Base-by-base conservation (phyloP, 2,113 vertebrate genomes). In the Petroica traversi region DNA sequence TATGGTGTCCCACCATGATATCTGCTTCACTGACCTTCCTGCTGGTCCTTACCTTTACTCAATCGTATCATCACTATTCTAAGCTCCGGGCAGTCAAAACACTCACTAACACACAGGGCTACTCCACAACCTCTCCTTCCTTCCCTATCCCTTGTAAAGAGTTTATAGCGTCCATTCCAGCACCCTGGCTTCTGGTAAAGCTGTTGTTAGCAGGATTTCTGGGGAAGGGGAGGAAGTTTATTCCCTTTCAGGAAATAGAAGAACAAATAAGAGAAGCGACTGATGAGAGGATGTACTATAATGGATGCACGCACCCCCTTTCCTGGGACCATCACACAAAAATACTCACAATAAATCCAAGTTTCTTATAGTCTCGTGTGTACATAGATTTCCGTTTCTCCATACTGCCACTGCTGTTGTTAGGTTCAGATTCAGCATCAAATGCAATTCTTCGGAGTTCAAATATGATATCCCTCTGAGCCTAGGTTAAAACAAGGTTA, bases 381-480 rank as follows among this genome's bases (percentile, higher is more conserved):
- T 99, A 99, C 99, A 99, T 99, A 85, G 99, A 99, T 96, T 99
- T 99, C 97, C 99, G 98, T 64, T 99, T 99, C 97, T 99, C 99
- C 59, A 99, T 99, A 92, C 99, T 99, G 96, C 99, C 99, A 22
- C 99, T 98, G 14, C 98, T 98, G 97, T 98, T 99, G 96, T 98
- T 99, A 14, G 99, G 98, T 77, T 99, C 99, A 8, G 98, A 98
- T 84, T 99, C 99, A 0, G 99, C 98, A 89, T 99, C 99, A 52
- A 99, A 99, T 14, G 99, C 99, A 61, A 99, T 99, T 96, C 99
- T 98, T 88, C 99, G 98, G 78, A 99, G 98, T 93, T 99, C 99
- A 95, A 99, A 99, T 95, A 99, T 99, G 97, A 99, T 99, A 97
- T 99, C 99, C 77, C 99, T 98, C 96, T 99, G 99, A 95, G 99